phyloP scores from a whole-genome alignment of 2,113 vertebrate species.

The Colinus virginianus region DNA sequence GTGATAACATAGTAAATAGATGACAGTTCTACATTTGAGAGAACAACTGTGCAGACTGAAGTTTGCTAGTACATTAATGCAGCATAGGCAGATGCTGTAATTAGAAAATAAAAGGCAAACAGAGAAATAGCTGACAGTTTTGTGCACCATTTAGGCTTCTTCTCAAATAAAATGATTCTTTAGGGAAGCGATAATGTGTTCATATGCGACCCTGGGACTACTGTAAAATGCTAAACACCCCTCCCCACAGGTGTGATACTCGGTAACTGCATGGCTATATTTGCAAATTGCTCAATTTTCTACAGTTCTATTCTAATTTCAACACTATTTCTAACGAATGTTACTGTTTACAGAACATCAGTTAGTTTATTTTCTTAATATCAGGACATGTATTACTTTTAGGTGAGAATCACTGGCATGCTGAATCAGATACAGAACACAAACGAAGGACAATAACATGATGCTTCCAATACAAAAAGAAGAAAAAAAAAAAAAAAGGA shows the following conservation, averaged over 20 bases:
- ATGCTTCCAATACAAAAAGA: neutral
- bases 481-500: neutral
- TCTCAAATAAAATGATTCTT: neutral
- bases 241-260: neutral
- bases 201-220: neutral
- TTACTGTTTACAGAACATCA: neutral
- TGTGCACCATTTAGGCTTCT: neutral
- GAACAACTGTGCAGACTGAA: neutral
- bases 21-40: neutral
- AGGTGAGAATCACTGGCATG: neutral
- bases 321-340: neutral
- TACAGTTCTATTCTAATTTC: neutral
- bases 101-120: conserved; percentile 13
- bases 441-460: neutral
- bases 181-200: neutral
- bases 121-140: neutral
- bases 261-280: neutral
- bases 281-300: conserved; percentile 7
- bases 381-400: neutral
- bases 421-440: neutral
- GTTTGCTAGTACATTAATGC: neutral
- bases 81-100: neutral
- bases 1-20: neutral
- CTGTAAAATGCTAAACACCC: neutral
- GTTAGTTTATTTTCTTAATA: neutral